Evolutionary conservation across 2,113 vertebrate genomes (phyloP).

Genomic region (Gobiocypris rarus): DNA sequence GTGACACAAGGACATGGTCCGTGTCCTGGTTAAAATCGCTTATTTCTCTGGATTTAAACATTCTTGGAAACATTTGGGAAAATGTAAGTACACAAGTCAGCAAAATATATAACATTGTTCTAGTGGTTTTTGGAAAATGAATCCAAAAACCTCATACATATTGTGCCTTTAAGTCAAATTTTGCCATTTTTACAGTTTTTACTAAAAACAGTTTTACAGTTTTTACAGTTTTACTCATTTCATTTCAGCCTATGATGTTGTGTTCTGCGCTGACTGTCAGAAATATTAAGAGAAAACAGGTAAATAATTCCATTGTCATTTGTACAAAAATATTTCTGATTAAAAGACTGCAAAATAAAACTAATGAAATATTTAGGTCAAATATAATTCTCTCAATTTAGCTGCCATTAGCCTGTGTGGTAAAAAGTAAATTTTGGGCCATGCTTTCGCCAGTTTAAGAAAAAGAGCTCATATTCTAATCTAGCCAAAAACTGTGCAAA

Average conservation of each 20-base stretch:
- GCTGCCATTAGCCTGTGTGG: background rate
- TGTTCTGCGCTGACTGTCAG: background rate
- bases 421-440: background rate
- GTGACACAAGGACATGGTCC: too few relatives aligned
- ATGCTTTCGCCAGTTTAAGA: background rate
- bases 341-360: background rate
- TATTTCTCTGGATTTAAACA: too few relatives aligned
- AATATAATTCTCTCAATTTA: background rate
- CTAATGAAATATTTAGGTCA: background rate
- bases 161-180: background rate
- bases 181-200: background rate
- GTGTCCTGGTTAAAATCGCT: too few relatives aligned
- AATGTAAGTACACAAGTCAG: too few relatives aligned
- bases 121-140: too few relatives aligned
- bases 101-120: too few relatives aligned
- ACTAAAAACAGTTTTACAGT: background rate
- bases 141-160: too few relatives aligned
- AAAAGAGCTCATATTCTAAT: background rate
- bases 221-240: background rate
- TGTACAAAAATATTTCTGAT: background rate
- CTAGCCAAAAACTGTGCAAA: slow-evolving; percentile 30
- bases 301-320: background rate
- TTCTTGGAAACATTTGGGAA: too few relatives aligned
- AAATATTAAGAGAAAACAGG: background rate
- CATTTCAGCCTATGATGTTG: background rate